These are phyloP conservation scores for Eulemur albifrons DNA, from an alignment of 2,797 vertebrate genomes.

Conservation along the genomic window DNA sequence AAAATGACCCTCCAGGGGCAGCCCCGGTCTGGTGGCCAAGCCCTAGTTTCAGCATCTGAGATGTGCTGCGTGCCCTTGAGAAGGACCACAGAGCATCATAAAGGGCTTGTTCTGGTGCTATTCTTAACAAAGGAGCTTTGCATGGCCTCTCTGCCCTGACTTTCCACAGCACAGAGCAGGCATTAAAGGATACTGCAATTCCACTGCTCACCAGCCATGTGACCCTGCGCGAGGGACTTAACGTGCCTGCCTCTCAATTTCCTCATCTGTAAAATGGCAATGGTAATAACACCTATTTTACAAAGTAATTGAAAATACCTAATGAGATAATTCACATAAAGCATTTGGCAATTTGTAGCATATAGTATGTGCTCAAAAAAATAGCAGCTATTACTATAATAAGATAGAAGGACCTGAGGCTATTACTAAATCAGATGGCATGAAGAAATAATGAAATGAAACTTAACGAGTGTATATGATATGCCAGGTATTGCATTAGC, in stretches of 20 bases:
- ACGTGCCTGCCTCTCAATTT: background rate
- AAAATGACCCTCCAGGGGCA: background rate
- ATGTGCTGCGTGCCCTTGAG: background rate
- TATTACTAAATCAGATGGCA: background rate
- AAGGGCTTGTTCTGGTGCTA: background rate
- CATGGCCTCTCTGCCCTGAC: background rate
- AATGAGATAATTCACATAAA: conserved; percentile 6
- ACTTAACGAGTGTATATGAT: background rate
- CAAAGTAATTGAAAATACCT: background rate
- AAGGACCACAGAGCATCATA: background rate
- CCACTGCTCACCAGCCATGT: background rate
- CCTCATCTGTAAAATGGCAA: conserved; percentile 21
- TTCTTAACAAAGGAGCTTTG: background rate
- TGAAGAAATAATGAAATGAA: conserved; percentile 21
- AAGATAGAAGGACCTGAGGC: background rate
- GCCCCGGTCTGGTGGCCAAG: background rate
- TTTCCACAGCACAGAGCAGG: background rate
- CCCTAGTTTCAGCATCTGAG: background rate
- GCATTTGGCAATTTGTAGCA: background rate
- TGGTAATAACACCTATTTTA: background rate
- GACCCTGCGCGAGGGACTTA: background rate
- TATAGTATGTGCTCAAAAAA: conserved; percentile 41
- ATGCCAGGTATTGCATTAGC: background rate
- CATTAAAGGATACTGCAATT: background rate
- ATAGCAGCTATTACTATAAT: background rate